A percentile compares a stretch with the other conserved stretches of the same genome.
Conservation (phyloP, 2,113 vertebrate genomes). For the Leptobrachium ailaonicum region DNA sequence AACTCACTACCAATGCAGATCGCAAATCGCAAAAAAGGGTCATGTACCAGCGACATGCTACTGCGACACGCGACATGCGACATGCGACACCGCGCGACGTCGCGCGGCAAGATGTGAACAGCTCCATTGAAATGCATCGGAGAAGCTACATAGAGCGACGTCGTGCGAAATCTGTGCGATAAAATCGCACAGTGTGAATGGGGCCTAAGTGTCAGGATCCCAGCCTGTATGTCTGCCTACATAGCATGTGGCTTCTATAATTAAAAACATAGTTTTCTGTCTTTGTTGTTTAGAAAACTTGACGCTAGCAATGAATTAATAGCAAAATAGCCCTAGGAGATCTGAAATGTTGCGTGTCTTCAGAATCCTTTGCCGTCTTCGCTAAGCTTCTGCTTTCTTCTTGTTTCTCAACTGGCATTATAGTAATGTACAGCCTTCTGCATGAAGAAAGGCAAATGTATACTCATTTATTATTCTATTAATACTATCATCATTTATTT, state of each 20-base stretch:
- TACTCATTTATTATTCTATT: background rate
- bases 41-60: too few relatives aligned
- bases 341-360: constrained; percentile 10
- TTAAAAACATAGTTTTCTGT: constrained; percentile 38
- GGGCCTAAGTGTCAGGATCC: too few relatives aligned
- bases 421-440: background rate
- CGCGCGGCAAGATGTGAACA: too few relatives aligned
- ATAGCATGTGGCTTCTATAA: constrained; percentile 22
- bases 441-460: background rate
- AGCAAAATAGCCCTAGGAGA: constrained; percentile 17
- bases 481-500: constrained; percentile 3
- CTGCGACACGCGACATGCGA: too few relatives aligned
- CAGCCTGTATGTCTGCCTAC: background rate
- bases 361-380: background rate
- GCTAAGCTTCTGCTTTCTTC: background rate
- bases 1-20: too few relatives aligned
- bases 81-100: too few relatives aligned
- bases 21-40: too few relatives aligned
- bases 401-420: background rate
- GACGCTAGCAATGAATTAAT: constrained; percentile 27
- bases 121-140: too few relatives aligned
- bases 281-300: constrained; percentile 22
- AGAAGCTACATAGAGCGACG: too few relatives aligned
- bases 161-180: too few relatives aligned
- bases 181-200: too few relatives aligned